Evolutionary conservation across 1,140 invertebrate genomes (phyloP).

Genomic region (Anastatus disparis): DNA sequence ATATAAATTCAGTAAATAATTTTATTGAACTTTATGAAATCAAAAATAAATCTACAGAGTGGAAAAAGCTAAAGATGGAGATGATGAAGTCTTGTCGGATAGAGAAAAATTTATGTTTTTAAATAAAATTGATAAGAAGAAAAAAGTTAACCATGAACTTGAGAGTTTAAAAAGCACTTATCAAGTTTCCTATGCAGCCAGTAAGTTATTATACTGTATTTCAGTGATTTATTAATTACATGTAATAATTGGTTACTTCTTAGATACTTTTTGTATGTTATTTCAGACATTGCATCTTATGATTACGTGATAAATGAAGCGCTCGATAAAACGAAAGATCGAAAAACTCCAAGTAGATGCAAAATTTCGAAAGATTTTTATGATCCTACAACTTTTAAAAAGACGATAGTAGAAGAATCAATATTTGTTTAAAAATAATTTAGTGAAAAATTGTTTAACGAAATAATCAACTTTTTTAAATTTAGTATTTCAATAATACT

Average conservation of each 20-base stretch:
- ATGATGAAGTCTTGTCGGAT: neutral
- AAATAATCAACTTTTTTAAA: no score
- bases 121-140: neutral
- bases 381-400: conserved; percentile 19
- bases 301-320: neutral
- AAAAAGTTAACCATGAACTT: neutral
- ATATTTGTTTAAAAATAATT: neutral
- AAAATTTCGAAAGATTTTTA: neutral
- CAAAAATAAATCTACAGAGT: neutral
- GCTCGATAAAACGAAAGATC: neutral
- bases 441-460: no score
- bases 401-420: neutral
- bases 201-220: conserved; percentile 9
- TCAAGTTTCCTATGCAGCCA: neutral
- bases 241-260: no score
- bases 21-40: no score
- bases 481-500: neutral
- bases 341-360: neutral
- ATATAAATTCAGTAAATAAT: no score
- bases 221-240: no score
- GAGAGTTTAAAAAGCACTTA: neutral
- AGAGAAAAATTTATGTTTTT: conserved; percentile 4
- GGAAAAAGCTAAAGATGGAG: neutral
- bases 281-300: neutral
- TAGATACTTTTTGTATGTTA: no score